phyloP scores from a whole-genome alignment of 2,113 vertebrate genomes.

The Rhegmatorhina hoffmannsi region DNA sequence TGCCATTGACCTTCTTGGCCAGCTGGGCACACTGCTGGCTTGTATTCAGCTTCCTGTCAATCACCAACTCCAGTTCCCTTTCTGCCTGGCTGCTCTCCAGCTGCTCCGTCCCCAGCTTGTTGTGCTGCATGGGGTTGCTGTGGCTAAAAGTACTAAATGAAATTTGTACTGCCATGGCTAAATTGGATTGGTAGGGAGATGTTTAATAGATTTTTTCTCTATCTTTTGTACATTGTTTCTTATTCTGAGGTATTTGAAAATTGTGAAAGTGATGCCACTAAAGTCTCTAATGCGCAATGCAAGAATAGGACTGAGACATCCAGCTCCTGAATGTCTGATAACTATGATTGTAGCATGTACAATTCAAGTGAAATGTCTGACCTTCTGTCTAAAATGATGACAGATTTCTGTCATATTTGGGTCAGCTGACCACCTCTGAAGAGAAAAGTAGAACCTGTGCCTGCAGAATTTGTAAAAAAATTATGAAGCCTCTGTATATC shows the following conservation, averaged over 20 bases:
- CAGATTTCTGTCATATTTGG: not conserved
- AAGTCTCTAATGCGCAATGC: fast-evolving
- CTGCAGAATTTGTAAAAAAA: not conserved
- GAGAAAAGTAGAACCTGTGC: not conserved
- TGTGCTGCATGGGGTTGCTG: not conserved
- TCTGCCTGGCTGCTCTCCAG: not conserved
- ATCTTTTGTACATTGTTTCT: not conserved
- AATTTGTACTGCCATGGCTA: not conserved
- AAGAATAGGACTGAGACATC: not conserved
- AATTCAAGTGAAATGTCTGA: not conserved
- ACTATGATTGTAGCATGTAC: not conserved
- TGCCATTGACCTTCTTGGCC: not conserved
- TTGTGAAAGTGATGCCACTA: not conserved
- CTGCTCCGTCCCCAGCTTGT: not conserved
- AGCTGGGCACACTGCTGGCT: not conserved
- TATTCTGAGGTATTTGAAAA: not conserved
- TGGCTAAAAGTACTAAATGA: fast-evolving
- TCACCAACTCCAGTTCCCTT: not conserved
- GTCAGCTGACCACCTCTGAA: not conserved
- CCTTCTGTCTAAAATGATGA: not conserved
- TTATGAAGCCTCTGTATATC: not conserved
- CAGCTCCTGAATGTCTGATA: not conserved
- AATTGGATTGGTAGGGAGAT: not conserved
- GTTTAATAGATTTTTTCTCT: not conserved
- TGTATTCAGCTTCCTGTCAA: not conserved